Conservation (phyloP, 1,140 invertebrate genomes). For the Samia ricini region DNA sequence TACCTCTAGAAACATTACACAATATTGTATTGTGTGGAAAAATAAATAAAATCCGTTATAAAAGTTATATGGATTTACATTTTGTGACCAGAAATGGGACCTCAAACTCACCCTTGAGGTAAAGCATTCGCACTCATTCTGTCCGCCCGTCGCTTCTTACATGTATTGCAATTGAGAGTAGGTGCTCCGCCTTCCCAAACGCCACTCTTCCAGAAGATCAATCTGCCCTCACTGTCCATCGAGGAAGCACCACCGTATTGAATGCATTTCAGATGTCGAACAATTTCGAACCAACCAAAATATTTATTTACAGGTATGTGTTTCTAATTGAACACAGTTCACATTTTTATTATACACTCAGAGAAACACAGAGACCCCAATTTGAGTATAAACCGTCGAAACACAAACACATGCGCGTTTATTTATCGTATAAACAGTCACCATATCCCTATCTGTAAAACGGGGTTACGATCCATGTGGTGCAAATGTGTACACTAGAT, state of each 20-base stretch:
- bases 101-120: slow-evolving; percentile 50
- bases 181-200: slow-evolving; percentile 64
- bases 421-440: slow-evolving; percentile 43
- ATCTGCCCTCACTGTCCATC: slow-evolving; percentile 64
- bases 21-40: no score
- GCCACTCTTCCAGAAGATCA: slow-evolving; percentile 66
- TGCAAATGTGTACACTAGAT: slow-evolving; percentile 23
- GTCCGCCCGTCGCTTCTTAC: slow-evolving; percentile 59
- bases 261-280: not conserved
- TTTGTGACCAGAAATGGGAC: no score
- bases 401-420: slow-evolving; percentile 29
- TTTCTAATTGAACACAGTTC: not conserved
- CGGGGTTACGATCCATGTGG: slow-evolving; percentile 37
- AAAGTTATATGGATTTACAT: no score
- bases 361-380: not conserved
- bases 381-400: slow-evolving; percentile 9
- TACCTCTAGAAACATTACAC: no score
- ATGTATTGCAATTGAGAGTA: slow-evolving; percentile 59
- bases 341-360: not conserved
- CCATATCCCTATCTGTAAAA: slow-evolving; percentile 29
- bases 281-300: not conserved
- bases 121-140: slow-evolving; percentile 60
- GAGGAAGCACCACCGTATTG: slow-evolving; percentile 25
- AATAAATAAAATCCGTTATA: no score
- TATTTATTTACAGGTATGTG: not conserved